These are phyloP conservation scores for Chelidonichthys spinosus DNA, from an alignment of 2,797 vertebrate species.

Conservation along the genomic window DNA sequence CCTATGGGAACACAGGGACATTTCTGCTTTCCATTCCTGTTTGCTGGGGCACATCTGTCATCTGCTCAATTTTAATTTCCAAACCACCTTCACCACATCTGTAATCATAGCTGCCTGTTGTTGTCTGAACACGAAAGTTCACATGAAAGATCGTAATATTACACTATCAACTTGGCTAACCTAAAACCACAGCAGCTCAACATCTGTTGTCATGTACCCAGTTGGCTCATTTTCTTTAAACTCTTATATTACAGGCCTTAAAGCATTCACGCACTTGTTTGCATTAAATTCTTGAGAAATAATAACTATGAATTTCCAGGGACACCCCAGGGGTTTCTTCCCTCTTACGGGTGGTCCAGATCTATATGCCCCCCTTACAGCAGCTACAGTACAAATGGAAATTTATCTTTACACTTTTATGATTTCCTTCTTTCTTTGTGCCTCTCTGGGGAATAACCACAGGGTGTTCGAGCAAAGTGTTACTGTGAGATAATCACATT, in stretches of 20 bases:
- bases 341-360: constrained; percentile 65
- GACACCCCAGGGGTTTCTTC: constrained; percentile 31
- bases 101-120: constrained; percentile 63
- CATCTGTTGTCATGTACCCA: constrained; percentile 48
- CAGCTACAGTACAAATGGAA: constrained; percentile 32
- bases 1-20: constrained; percentile 33
- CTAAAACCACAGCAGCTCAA: constrained; percentile 27
- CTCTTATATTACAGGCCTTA: constrained; percentile 2
- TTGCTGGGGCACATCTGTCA: constrained; percentile 46
- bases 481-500: not conserved
- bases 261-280: constrained; percentile 19
- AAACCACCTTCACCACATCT: constrained; percentile 55
- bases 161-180: constrained; percentile 29
- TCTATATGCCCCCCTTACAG: constrained; percentile 6
- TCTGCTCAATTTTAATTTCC: constrained; percentile 60
- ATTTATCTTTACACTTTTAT: constrained; percentile 22
- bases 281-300: constrained; percentile 50
- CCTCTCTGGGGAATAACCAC: constrained; percentile 28
- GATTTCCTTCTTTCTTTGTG: constrained; percentile 5
- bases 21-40: constrained; percentile 48
- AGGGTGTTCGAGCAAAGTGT: not conserved
- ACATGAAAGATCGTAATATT: constrained; percentile 33
- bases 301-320: constrained; percentile 41
- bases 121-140: constrained; percentile 67
- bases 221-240: constrained; percentile 24